Evolutionary conservation across 2,888 invertebrate species (phyloP).

Genomic region (Lycocerus yunnanus): DNA sequence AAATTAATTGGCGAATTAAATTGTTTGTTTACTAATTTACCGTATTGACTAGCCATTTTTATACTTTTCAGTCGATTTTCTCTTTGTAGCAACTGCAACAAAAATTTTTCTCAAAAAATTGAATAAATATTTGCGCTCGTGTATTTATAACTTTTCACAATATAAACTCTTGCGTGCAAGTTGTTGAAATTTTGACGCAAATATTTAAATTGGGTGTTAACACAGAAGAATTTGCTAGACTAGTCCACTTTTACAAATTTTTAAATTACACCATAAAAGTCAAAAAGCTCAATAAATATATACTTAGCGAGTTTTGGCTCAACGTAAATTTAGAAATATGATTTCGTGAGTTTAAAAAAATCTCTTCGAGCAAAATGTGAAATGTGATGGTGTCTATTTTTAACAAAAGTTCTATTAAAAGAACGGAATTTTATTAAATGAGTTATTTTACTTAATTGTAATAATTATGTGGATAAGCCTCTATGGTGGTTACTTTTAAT

Average conservation of each 20-base stretch:
- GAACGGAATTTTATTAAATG: not conserved
- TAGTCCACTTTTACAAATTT: not conserved
- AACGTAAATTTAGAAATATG: not conserved
- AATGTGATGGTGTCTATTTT: not conserved
- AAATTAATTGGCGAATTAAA: slow-evolving; percentile 88
- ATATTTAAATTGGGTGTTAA: not conserved
- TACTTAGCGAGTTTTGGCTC: not conserved
- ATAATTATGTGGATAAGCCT: not conserved
- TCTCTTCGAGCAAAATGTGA: not conserved
- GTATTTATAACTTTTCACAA: not conserved
- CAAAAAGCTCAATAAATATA: not conserved
- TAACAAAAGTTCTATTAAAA: not conserved
- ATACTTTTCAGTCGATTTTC: not conserved
- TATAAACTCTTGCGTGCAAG: not conserved
- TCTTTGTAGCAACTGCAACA: not conserved
- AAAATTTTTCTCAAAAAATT: not conserved
- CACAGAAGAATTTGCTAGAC: not conserved
- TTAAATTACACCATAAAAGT: too few species aligned
- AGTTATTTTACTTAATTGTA: not conserved
- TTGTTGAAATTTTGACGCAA: slow-evolving; percentile 2
- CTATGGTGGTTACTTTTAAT: not conserved
- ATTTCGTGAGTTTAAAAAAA: not conserved
- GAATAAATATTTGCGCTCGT: not conserved
- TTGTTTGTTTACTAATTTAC: slow-evolving; percentile 82
- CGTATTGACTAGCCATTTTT: slow-evolving; percentile 72